Evolutionary conservation across 2,888 invertebrate genomes (phyloP).

Genomic region (Amphipoea oculea): DNA sequence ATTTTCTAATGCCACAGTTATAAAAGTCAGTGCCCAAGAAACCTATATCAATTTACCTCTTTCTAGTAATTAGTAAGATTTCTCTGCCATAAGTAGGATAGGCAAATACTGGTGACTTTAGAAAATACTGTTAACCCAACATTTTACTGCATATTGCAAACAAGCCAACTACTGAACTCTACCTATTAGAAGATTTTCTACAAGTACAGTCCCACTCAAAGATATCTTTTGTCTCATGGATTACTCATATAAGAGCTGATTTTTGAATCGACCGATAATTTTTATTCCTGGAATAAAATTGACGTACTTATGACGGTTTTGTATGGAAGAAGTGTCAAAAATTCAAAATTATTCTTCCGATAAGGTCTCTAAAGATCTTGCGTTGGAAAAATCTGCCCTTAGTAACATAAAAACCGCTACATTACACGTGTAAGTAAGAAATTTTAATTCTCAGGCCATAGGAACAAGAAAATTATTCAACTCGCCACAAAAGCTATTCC

Average conservation of each 20-base stretch:
- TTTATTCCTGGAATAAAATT: too few species aligned
- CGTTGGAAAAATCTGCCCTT: too few species aligned
- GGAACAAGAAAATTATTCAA: slow-evolving; percentile 11
- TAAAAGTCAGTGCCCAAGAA: not conserved
- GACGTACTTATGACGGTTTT: too few species aligned
- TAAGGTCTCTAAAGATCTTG: too few species aligned
- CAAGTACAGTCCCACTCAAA: not conserved
- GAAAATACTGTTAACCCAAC: not conserved
- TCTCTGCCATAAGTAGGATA: too few species aligned
- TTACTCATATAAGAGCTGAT: too few species aligned
- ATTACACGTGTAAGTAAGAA: not conserved
- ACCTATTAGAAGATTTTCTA: not conserved
- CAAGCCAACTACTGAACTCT: not conserved
- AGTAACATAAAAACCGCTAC: not conserved
- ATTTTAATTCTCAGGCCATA: not conserved
- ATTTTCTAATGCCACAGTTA: not conserved
- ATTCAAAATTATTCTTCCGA: too few species aligned
- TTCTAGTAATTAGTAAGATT: not conserved
- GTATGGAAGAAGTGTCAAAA: too few species aligned
- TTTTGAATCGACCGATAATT: too few species aligned
- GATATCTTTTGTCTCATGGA: not conserved
- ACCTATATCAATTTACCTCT: not conserved
- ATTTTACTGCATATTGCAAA: not conserved
- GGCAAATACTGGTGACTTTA: not conserved
- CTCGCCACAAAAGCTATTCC: not conserved